phyloP scores from a whole-genome alignment of 1,140 invertebrate genomes.

The Caenorhabditis tropicalis region DNA sequence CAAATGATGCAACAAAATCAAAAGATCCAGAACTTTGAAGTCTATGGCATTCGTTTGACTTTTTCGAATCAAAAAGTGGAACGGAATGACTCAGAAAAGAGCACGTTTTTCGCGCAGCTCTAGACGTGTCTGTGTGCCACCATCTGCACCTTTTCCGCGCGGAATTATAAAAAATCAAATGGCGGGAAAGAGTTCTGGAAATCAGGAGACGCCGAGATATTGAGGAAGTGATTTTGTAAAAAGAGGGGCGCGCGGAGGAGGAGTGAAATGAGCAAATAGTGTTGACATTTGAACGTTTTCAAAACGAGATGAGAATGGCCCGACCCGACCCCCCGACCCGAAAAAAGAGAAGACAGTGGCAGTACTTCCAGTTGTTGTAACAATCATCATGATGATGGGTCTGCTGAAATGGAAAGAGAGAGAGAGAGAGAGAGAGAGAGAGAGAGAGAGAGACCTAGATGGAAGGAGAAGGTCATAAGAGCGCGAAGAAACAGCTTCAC shows the following conservation, averaged over 20 bases:
- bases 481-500: slow-evolving; percentile 10
- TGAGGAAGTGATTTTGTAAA: not conserved
- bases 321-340: not conserved
- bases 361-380: not conserved
- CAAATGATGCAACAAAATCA: not conserved
- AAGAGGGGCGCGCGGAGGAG: not conserved
- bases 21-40: not conserved
- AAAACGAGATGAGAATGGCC: slow-evolving; percentile 1
- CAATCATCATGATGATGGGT: slow-evolving; percentile 5
- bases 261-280: slow-evolving; percentile 10
- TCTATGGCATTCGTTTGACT: not conserved
- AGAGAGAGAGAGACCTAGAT: not conserved
- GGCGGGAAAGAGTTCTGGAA: not conserved
- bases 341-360: not conserved
- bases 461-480: slow-evolving; percentile 13
- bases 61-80: not conserved
- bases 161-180: slow-evolving; percentile 1
- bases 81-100: slow-evolving; percentile 28
- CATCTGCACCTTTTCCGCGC: slow-evolving; percentile 32
- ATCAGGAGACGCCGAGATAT: not conserved
- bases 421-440: not conserved
- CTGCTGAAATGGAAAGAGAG: not conserved
- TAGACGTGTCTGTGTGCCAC: not conserved
- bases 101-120: not conserved
- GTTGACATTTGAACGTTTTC: slow-evolving; percentile 31